Conservation (phyloP, 2,888 invertebrate genomes). For the Keiferia lycopersicella region DNA sequence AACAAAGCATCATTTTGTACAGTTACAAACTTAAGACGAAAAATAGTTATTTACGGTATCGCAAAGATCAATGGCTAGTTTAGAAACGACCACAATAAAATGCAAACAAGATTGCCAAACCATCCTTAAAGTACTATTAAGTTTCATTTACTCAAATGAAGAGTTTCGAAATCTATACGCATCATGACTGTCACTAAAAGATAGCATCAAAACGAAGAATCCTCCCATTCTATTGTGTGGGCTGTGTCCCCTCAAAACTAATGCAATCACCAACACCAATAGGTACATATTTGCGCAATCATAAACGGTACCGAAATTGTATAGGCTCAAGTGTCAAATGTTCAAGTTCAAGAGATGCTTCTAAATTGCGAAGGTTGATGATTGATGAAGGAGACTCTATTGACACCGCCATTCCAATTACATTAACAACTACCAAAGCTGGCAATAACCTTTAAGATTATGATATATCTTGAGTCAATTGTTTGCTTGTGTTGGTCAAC, state of each 20-base stretch:
- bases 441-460: slow-evolving; percentile 40
- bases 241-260: slow-evolving; percentile 13
- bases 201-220: background rate
- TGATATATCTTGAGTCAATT: slow-evolving; percentile 23
- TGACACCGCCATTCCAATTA: slow-evolving; percentile 32
- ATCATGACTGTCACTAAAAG: background rate
- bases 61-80: background rate
- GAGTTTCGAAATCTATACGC: slow-evolving; percentile 1
- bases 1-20: slow-evolving; percentile 1
- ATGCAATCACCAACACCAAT: background rate
- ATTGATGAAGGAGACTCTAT: slow-evolving; percentile 24
- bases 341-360: slow-evolving; percentile 19
- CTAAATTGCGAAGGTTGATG: slow-evolving; percentile 20
- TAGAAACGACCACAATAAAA: background rate
- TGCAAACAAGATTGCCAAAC: slow-evolving; percentile 8
- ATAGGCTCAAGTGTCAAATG: slow-evolving; percentile 12
- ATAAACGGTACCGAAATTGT: slow-evolving; percentile 10
- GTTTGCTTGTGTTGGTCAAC: slow-evolving; percentile 38
- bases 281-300: background rate
- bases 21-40: background rate
- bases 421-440: slow-evolving; percentile 34
- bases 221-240: slow-evolving; percentile 6
- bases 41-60: too few relatives aligned
- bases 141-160: slow-evolving; percentile 4
- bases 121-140: background rate